Conservation (phyloP, 2,888 invertebrate species). For the Rhingia rostrata region DNA sequence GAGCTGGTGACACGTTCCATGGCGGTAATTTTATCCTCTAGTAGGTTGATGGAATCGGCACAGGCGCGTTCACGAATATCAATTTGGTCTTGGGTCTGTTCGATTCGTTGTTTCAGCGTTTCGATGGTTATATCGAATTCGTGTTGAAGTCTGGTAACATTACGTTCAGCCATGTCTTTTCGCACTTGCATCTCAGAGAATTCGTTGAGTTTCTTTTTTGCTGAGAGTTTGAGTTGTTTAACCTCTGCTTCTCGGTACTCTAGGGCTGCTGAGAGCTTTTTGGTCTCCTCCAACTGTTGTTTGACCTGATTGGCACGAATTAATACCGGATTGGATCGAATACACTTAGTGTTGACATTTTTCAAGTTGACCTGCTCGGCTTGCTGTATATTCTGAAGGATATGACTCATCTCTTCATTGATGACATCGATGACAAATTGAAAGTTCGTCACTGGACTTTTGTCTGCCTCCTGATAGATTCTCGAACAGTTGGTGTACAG, state of each 20-base stretch:
- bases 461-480: slow-evolving; percentile 85
- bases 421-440: slow-evolving; percentile 85
- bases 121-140: slow-evolving; percentile 90
- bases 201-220: slow-evolving; percentile 96
- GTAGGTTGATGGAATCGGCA: slow-evolving; percentile 95
- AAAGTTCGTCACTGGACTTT: slow-evolving; percentile 86
- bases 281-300: slow-evolving; percentile 96
- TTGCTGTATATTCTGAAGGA: slow-evolving; percentile 90
- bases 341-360: slow-evolving; percentile 82
- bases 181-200: slow-evolving; percentile 94
- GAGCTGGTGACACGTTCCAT: slow-evolving; percentile 93
- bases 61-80: slow-evolving; percentile 94
- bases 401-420: slow-evolving; percentile 85
- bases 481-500: slow-evolving; percentile 83
- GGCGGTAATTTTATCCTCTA: slow-evolving; percentile 95
- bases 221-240: slow-evolving; percentile 91
- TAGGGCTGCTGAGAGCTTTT: slow-evolving; percentile 91
- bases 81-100: slow-evolving; percentile 89
- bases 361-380: slow-evolving; percentile 89
- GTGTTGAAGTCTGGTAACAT: slow-evolving; percentile 88
- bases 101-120: slow-evolving; percentile 91
- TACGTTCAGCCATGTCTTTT: slow-evolving; percentile 95
- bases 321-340: slow-evolving; percentile 88
- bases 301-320: slow-evolving; percentile 93
- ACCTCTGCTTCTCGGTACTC: slow-evolving; percentile 96